phyloP scores from a whole-genome alignment of 1,140 invertebrate genomes.

The Heliconius nattereri region DNA sequence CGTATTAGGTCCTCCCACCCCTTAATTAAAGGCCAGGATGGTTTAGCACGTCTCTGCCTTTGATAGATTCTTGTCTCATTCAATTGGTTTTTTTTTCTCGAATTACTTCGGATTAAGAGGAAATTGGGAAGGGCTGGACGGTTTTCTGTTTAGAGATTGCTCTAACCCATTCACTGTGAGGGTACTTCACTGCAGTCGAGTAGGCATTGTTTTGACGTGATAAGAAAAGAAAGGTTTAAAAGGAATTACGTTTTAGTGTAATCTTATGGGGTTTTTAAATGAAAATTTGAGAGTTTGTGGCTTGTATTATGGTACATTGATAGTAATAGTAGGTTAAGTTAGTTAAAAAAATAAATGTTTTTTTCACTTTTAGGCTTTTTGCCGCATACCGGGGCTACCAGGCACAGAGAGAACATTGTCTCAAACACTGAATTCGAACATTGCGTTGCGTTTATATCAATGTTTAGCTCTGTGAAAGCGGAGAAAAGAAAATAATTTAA shows the following conservation, averaged over 20 bases:
- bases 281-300: not conserved
- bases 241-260: constrained; percentile 7
- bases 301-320: not conserved
- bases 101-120: constrained; percentile 56
- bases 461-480: too few relatives aligned
- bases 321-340: too few relatives aligned
- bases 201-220: constrained; percentile 36
- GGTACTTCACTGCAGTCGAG: constrained; percentile 21
- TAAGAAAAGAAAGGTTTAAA: constrained; percentile 4
- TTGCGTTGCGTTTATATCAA: too few relatives aligned
- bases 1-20: constrained; percentile 54
- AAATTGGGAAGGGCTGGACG: constrained; percentile 53
- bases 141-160: constrained; percentile 46
- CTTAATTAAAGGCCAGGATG: constrained; percentile 77
- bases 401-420: too few relatives aligned
- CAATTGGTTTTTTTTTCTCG: constrained; percentile 58
- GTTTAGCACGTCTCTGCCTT: constrained; percentile 73
- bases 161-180: constrained; percentile 28
- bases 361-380: too few relatives aligned
- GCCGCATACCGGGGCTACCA: too few relatives aligned
- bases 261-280: not conserved
- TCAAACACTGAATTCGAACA: too few relatives aligned
- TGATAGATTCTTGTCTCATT: constrained; percentile 69
- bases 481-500: too few relatives aligned
- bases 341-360: too few relatives aligned